phyloP scores from a whole-genome alignment of 1,140 invertebrate genomes.

The Bombus terrestris region DNA sequence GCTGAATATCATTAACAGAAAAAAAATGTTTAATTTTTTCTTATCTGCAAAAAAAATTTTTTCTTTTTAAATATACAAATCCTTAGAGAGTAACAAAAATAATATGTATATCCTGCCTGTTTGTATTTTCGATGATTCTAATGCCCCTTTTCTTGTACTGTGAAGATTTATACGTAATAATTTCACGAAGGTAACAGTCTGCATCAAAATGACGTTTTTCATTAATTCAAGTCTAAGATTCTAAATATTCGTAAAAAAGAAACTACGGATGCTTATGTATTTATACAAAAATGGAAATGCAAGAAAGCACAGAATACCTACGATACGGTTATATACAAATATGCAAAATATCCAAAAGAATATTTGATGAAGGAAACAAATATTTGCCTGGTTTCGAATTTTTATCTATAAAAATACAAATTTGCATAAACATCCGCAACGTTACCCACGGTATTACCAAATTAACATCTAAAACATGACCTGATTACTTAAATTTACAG shows the following conservation, averaged over 20 bases:
- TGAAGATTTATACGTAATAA: background rate
- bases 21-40: background rate
- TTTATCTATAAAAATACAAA: too few relatives aligned
- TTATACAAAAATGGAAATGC: too few relatives aligned
- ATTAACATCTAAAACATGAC: background rate
- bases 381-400: too few relatives aligned
- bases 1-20: background rate
- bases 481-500: conserved; percentile 51
- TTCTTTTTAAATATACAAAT: background rate
- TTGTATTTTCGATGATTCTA: background rate
- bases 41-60: too few relatives aligned
- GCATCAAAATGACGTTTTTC: background rate
- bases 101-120: background rate
- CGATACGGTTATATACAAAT: too few relatives aligned
- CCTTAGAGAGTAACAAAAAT: background rate
- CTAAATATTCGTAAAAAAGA: background rate
- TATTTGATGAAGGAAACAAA: too few relatives aligned
- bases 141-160: background rate
- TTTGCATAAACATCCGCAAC: too few relatives aligned
- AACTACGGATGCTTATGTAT: background rate
- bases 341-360: too few relatives aligned
- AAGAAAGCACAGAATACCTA: too few relatives aligned
- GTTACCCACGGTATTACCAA: background rate
- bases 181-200: background rate
- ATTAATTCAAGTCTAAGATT: background rate